Base-by-base conservation (phyloP, 2,797 vertebrate genomes). In the Eidolon dupreanum region DNA sequence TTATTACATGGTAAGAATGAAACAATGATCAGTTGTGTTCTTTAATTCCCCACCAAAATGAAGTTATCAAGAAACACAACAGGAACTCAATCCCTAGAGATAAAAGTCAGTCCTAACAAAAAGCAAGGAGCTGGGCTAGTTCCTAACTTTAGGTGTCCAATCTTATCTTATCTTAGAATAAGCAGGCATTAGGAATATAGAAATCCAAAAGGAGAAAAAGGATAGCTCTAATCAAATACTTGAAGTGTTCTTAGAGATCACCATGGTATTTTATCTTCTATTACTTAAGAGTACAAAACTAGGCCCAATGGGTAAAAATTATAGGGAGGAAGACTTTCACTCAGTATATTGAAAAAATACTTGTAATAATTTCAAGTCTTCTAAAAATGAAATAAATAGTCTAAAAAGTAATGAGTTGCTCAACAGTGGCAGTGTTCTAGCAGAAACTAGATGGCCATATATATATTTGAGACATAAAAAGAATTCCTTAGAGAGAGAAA, bases 401-500 rank as follows among this genome's bases (percentile, higher is more conserved):
- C 38, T 71, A 90, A 61, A 87, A 90, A 96, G n/a, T 31, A 83
- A 19, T 75, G 33, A 65, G 26, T 36, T 92, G 19, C 13, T 57
- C 33, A 87, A 85, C 0, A 75, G 22, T 41, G 46, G 20, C 49
- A 86, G 24, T 68, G 24, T 66, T 78, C 20, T 66, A 77, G 20
- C n/a, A 96, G 57, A 90, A 74, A 85, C 31, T 41, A 33, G 46
- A 88, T 68, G 46, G 36, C 15, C 22, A 84, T 31, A 87, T 49
- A 66, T 11, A 43, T 49, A 70, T 41, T 17, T 89, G 31, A 51
- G 28, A 28, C 55, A 66, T 65, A 88, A 94, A 73, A 92, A 95
- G n/a, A 90, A 95, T 49, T 66, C 43, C 59, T 89, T 66, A 31
- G 13, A 84, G 38, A 95, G 7, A 90, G 33, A 90, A 94, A 90